Percentiles rank a stretch among this genome's conserved stretches.
These are phyloP conservation scores for Spongilla lacustris DNA, from an alignment of 37 sponge, comb jelly and placozoan species.

Conservation along the genomic window DNA sequence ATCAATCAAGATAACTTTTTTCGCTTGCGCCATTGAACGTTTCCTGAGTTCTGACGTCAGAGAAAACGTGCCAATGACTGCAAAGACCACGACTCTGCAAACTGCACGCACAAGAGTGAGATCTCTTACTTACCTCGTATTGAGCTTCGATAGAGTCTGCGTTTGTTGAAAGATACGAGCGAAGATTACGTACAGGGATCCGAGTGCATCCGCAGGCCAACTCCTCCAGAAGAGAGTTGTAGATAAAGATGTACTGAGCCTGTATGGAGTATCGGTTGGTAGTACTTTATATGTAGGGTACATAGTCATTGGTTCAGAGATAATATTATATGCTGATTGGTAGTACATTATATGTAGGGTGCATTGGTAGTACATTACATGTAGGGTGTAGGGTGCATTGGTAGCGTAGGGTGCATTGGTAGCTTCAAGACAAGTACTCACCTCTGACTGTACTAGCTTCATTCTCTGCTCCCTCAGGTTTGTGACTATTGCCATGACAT, in stretches of 20 bases:
- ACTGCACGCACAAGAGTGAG: too few relatives aligned
- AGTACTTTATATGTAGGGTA: background rate
- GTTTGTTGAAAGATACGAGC: background rate
- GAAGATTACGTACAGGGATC: constrained; percentile 6
- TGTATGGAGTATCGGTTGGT: too few relatives aligned
- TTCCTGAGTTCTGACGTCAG: too few relatives aligned
- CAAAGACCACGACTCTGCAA: too few relatives aligned
- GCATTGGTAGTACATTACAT: too few relatives aligned
- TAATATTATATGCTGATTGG: too few relatives aligned
- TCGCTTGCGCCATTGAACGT: too few relatives aligned
- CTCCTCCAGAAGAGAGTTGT: constrained; percentile 40
- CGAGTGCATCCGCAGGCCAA: constrained; percentile 29
- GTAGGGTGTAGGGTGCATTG: too few relatives aligned
- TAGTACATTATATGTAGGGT: too few relatives aligned
- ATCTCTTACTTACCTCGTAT: background rate
- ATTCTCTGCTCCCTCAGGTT: constrained; percentile 45
- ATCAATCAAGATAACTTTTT: too few relatives aligned
- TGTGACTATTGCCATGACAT: constrained; percentile 33
- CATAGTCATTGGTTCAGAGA: background rate
- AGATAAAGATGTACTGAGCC: constrained; percentile 49
- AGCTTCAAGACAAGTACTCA: background rate
- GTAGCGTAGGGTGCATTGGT: too few relatives aligned
- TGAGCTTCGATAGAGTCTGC: background rate
- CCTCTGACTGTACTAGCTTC: constrained; percentile 45
- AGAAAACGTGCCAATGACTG: too few relatives aligned